Conservation (phyloP, 2,113 vertebrate species). For the Aegypius monachus region DNA sequence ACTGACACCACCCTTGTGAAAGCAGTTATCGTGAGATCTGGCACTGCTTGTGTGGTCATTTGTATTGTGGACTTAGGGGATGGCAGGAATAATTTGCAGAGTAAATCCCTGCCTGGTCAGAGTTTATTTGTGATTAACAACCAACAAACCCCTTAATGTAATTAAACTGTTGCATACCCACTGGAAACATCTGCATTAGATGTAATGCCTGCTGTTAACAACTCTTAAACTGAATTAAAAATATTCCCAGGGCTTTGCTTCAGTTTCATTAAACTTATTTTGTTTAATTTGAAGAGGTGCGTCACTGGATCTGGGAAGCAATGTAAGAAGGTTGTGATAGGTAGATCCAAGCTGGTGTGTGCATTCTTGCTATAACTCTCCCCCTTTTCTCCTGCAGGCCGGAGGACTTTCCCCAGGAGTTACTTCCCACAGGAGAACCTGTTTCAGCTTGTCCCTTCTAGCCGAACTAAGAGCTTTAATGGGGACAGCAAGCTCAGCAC, state of each 20-base stretch:
- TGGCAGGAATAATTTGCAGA: background rate
- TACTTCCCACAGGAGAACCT: slow-evolving; percentile 88
- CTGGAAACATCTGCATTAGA: background rate
- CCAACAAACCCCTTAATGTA: background rate
- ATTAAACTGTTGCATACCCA: background rate
- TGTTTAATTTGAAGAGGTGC: background rate
- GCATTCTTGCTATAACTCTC: background rate
- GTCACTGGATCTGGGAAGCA: background rate
- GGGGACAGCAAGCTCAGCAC: slow-evolving; percentile 79
- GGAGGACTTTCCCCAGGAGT: slow-evolving; percentile 89
- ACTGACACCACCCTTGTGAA: background rate
- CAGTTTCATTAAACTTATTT: background rate
- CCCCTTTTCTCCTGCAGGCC: slow-evolving; percentile 67
- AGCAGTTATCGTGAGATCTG: background rate
- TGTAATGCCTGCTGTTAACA: background rate
- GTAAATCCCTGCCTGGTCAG: background rate
- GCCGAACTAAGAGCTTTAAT: slow-evolving; percentile 84
- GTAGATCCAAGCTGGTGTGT: background rate
- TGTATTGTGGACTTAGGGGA: background rate
- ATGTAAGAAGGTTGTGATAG: background rate
- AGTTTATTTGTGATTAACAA: background rate
- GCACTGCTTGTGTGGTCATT: background rate
- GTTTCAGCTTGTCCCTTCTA: slow-evolving; percentile 86
- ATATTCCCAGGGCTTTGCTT: background rate
- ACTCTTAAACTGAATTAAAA: background rate